Evolutionary conservation across 2,113 vertebrate genomes (phyloP).

Genomic region (Burhinus bistriatus): DNA sequence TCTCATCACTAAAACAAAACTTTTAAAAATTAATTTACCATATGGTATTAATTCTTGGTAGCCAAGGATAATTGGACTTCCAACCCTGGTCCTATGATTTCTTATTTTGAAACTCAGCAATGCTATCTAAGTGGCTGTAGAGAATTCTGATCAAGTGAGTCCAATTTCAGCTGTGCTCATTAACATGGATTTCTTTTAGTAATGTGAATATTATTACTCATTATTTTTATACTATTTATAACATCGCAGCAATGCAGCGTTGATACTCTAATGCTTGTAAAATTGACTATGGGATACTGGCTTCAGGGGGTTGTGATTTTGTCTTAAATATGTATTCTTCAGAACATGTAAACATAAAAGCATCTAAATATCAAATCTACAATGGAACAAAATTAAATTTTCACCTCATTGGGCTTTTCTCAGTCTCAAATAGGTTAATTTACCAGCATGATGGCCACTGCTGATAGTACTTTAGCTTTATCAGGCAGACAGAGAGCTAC

Average conservation of each 20-base stretch:
- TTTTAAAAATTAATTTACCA: background rate
- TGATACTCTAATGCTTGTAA: background rate
- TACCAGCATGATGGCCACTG: background rate
- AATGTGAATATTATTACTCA: conserved; percentile 16
- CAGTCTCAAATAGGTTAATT: background rate
- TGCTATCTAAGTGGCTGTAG: background rate
- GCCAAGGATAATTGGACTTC: background rate
- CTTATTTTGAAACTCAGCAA: background rate
- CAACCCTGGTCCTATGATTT: background rate
- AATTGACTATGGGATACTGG: background rate
- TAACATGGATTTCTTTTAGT: conserved; percentile 38
- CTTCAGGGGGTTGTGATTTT: background rate
- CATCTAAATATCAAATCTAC: background rate
- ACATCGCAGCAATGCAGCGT: background rate
- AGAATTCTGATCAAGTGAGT: conserved; percentile 21
- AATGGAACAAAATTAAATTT: background rate
- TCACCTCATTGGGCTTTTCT: background rate
- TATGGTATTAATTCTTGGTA: background rate
- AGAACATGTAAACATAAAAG: background rate
- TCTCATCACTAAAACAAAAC: background rate
- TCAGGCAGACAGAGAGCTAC: background rate
- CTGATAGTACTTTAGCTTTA: background rate
- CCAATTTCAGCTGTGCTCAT: conserved; percentile 35
- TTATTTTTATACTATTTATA: conserved; percentile 35
- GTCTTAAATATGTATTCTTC: background rate